Evolutionary conservation across 2,888 invertebrate species (phyloP), one percentile per base, ranked within the genome.

Genomic region (Heliconius cydno): DNA sequence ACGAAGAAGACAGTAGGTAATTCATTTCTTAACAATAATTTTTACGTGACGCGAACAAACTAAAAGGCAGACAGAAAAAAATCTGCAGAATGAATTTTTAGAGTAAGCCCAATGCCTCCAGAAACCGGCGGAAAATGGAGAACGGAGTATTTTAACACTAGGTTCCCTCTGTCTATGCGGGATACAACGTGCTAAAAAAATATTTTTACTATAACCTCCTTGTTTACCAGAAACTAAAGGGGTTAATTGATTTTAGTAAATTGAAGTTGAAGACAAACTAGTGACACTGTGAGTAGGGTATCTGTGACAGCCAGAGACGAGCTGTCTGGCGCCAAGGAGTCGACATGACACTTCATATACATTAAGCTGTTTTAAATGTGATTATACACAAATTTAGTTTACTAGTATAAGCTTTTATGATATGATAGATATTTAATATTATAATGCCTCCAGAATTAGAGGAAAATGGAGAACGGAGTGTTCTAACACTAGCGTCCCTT

Each of bases 311-410:
- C 38, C n/a, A 57, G 75, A 66, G 75, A 66, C 75, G 66, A 75
- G 75, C 41, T 30, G 75, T 66, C 75, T 75, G 75, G 75, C 75
- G 75, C 75, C 75, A 75, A 75, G 13, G 34, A 34, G n/a, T 25
- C n/a, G 25, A 34, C n/a, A 25, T 60, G 60, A 38, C 60, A 34
- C 38, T 52, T 60, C 57, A 38, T 60, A 63, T 60, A 38, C 25
- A 60, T 73, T 60, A 60, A 73, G 34, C 60, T 57, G 57, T 15
- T 46, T 46, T 66, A 30, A 75, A 75, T 30, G n/a, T 13, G 30
- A 75, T 66, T 65, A 66, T 66, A 46, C 3, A 12, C 13, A 70
- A 70, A 46, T 70, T 70, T 70, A 25, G 19, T 46, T 46, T 70
- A 46, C 15, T 3, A 46, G 65, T 65, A 34, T 34, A 28, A 65